Percentiles rank a stretch among this genome's conserved stretches.
These are phyloP conservation scores for Coenonympha glycerion DNA, from an alignment of 2,888 invertebrate species.

Conservation along the genomic window DNA sequence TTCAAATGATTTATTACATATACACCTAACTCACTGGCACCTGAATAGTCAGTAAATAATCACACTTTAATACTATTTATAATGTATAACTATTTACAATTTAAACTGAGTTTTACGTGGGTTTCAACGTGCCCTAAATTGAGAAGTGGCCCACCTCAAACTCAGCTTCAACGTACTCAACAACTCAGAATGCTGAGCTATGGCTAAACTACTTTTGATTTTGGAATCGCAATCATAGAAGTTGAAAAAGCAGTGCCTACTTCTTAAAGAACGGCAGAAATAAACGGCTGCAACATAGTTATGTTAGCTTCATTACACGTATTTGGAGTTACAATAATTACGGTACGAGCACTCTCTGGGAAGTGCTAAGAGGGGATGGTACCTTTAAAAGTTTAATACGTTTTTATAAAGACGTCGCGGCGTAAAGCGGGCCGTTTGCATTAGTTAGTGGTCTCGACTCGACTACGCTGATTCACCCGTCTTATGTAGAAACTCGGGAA, in stretches of 20 bases:
- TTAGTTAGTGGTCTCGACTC: background rate
- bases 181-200: too few relatives aligned
- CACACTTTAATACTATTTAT: too few relatives aligned
- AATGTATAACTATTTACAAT: too few relatives aligned
- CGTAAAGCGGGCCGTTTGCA: slow-evolving; percentile 1
- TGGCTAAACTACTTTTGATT: too few relatives aligned
- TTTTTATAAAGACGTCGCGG: slow-evolving; percentile 26
- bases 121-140: too few relatives aligned
- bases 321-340: slow-evolving; percentile 30
- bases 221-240: too few relatives aligned
- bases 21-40: too few relatives aligned
- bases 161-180: too few relatives aligned
- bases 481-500: background rate
- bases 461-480: background rate
- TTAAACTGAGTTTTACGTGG: too few relatives aligned
- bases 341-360: slow-evolving; percentile 26
- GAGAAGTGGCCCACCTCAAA: too few relatives aligned
- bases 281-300: background rate
- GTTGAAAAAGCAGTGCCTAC: background rate
- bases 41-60: too few relatives aligned
- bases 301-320: slow-evolving; percentile 27
- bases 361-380: slow-evolving; percentile 26
- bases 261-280: background rate
- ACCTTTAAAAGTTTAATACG: slow-evolving; percentile 32
- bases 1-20: too few relatives aligned